phyloP scores from a whole-genome alignment of 2,888 invertebrate genomes.

The Tillus elongatus region DNA sequence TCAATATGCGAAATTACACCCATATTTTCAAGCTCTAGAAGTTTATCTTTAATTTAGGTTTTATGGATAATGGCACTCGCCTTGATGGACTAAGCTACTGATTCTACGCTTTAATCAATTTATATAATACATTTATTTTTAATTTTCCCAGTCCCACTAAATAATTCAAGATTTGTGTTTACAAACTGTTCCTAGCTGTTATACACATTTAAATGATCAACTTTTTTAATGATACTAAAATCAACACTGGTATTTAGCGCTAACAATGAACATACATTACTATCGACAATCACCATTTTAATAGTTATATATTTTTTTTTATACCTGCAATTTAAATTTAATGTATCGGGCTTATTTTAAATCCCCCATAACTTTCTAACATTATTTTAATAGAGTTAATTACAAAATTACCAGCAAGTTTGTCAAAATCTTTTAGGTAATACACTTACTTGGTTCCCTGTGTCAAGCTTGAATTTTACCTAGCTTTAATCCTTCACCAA shows the following conservation, averaged over 20 bases:
- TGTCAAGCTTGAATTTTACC: too few relatives aligned
- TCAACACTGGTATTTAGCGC: slow-evolving; percentile 11
- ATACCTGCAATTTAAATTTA: too few relatives aligned
- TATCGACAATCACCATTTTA: background rate
- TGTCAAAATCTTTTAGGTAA: too few relatives aligned
- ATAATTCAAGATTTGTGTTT: slow-evolving; percentile 12
- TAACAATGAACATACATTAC: slow-evolving; percentile 8
- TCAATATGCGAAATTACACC: slow-evolving; percentile 14
- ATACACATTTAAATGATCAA: too few relatives aligned
- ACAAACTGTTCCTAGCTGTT: slow-evolving; percentile 7
- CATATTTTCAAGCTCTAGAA: slow-evolving; percentile 10
- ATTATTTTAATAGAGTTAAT: too few relatives aligned
- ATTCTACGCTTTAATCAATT: slow-evolving; percentile 10
- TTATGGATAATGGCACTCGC: slow-evolving; percentile 13
- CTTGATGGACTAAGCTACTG: slow-evolving; percentile 9
- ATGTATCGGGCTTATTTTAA: too few relatives aligned
- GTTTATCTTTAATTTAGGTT: slow-evolving; percentile 9
- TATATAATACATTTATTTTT: slow-evolving; percentile 11
- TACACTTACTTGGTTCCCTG: too few relatives aligned
- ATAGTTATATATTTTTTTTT: too few relatives aligned
- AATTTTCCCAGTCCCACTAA: slow-evolving; percentile 13
- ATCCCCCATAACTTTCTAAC: too few relatives aligned
- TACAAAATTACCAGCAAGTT: too few relatives aligned
- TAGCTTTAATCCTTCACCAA: too few relatives aligned
- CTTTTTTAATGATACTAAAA: slow-evolving; percentile 11